Conservation (phyloP, 2,113 vertebrate genomes). For the Amazona guildingii region DNA sequence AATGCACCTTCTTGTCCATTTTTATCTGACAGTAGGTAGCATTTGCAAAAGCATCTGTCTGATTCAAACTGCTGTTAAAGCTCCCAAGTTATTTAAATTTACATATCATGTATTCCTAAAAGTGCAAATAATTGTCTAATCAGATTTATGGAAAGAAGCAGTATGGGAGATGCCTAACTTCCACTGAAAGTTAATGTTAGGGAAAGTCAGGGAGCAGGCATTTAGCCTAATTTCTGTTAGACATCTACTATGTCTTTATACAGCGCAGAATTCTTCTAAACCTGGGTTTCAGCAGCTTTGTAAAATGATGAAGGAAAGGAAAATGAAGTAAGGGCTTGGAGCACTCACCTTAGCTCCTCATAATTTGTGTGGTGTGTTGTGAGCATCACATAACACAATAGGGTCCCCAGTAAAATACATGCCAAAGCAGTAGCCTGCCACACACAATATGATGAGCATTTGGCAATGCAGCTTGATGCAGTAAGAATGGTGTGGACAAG, state of each 20-base stretch:
- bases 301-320: background rate
- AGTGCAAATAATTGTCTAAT: background rate
- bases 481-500: background rate
- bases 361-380: fast-evolving
- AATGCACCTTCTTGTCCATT: background rate
- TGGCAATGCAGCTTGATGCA: background rate
- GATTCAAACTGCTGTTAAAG: background rate
- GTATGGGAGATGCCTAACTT: background rate
- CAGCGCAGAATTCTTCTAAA: background rate
- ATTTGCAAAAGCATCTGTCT: background rate
- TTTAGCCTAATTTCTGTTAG: background rate
- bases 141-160: background rate
- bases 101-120: background rate
- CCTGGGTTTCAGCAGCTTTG: background rate
- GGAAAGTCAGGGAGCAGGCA: background rate
- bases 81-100: background rate
- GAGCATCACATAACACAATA: background rate
- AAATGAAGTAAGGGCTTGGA: background rate
- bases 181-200: background rate
- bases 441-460: fast-evolving
- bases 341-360: background rate
- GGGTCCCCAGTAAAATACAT: background rate
- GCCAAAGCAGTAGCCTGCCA: background rate
- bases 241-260: background rate
- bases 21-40: background rate